These are phyloP conservation scores for Rhodinocichla rosea DNA, from an alignment of 2,113 vertebrate species.

Conservation along the genomic window DNA sequence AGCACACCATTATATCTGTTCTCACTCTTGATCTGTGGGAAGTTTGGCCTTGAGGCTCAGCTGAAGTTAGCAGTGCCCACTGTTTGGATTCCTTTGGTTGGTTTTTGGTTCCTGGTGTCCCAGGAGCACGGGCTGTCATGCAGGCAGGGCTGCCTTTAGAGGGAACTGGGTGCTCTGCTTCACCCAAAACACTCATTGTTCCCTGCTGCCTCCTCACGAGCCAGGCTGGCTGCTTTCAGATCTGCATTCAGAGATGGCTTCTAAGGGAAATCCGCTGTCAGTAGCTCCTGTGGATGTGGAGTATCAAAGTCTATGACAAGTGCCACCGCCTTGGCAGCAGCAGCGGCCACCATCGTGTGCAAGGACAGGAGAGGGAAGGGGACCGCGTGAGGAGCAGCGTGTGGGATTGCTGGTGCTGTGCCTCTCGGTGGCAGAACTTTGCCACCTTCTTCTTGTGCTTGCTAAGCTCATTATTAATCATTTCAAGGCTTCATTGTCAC, in stretches of 20 bases:
- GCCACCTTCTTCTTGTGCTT: neutral
- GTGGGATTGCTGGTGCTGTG: neutral
- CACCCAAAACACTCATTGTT: rapidly evolving
- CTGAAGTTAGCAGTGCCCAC: neutral
- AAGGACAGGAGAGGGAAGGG: neutral
- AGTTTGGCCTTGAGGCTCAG: neutral
- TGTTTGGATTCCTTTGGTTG: neutral
- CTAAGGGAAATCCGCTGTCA: rapidly evolving
- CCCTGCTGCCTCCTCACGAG: neutral
- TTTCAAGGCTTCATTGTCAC: neutral
- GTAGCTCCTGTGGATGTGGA: neutral
- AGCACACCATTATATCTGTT: neutral
- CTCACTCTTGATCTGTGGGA: neutral
- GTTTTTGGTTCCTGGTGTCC: neutral
- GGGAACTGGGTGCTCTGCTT: neutral
- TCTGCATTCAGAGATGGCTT: neutral
- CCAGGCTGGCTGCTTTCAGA: rapidly evolving
- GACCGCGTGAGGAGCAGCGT: rapidly evolving
- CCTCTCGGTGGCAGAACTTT: neutral
- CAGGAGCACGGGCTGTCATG: neutral
- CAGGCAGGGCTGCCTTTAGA: neutral
- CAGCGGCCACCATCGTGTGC: rapidly evolving
- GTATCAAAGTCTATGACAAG: neutral
- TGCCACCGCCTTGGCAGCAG: neutral
- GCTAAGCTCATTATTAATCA: neutral